Evolutionary conservation across 2,113 vertebrate species (phyloP).

Genomic region (Emydocephalus ijimae): DNA sequence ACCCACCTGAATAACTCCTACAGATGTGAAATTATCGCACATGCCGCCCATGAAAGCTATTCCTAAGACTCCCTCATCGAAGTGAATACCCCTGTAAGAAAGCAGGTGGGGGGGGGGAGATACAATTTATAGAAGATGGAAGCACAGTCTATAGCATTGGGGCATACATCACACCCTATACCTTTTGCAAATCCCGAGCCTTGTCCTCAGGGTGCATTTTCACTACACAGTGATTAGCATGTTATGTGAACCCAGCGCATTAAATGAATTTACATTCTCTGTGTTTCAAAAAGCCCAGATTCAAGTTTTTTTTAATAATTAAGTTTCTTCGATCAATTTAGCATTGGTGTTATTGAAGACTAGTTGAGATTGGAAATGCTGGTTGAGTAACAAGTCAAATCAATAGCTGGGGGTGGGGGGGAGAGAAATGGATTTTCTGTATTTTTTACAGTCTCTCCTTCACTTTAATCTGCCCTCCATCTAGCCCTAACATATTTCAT

Average conservation of each 20-base stretch:
- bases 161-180: not conserved
- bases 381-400: not conserved
- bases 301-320: not conserved
- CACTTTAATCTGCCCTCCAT: not conserved
- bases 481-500: not conserved
- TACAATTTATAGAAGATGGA: not conserved
- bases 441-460: not conserved
- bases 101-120: not conserved
- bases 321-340: not conserved
- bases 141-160: not conserved
- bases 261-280: not conserved
- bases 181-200: not conserved
- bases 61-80: constrained; percentile 64
- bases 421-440: not conserved
- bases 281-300: not conserved
- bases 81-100: constrained; percentile 57
- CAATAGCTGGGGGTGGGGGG: too few species aligned
- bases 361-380: not conserved
- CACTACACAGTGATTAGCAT: not conserved
- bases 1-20: constrained; percentile 72
- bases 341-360: too few species aligned
- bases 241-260: not conserved
- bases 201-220: not conserved
- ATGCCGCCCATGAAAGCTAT: constrained; percentile 69
- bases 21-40: constrained; percentile 64